Evolutionary conservation across 2,888 invertebrate species (phyloP), one percentile per base, ranked within the genome.

Genomic region (Sisyra nigra): DNA sequence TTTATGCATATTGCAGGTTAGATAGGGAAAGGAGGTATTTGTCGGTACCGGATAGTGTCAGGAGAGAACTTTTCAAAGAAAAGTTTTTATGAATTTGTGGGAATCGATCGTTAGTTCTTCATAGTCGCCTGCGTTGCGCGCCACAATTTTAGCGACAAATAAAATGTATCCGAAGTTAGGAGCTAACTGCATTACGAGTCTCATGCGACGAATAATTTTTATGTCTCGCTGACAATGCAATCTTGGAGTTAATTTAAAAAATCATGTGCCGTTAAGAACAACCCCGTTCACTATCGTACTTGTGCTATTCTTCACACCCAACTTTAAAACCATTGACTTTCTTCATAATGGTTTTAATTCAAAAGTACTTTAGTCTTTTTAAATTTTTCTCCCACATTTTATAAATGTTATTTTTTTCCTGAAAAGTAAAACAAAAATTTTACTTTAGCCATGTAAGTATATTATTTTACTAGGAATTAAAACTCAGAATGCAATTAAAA

Each of bases 161-260:
- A 33, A 33, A 14, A 33, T 33, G 33, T 33, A 14, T 33, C 33
- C 33, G 14, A 13, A 33, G 33, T n/a, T 35, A 35, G 17, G 19
- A 38, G 35, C 29, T 35, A 43, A 43, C 43, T 43, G 38, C 32
- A 43, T 38, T 43, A 43, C 37, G 43, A 43, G 43, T 43, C 43
- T 43, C 43, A 30, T 15, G 43, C 38, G 43, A 38, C 43, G 35
- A 37, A 43, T 43, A 43, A 43, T 43, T 43, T 42, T 43, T 43
- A 43, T 38, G 38, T 19, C 30, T 37, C 19, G 43, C 43, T 43
- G 43, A 43, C 43, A 43, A 43, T 43, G 43, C 43, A 43, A 43
- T 43, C 43, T 43, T 15, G 29, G 37, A 43, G 43, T 43, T 43
- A 43, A 43, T 43, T 43, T 43, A 43, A 43, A 43, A 43, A 43